A percentile compares a stretch with the other conserved stretches of the same genome.
phyloP scores from a whole-genome alignment of 2,113 vertebrate species.

The Uria lomvia region DNA sequence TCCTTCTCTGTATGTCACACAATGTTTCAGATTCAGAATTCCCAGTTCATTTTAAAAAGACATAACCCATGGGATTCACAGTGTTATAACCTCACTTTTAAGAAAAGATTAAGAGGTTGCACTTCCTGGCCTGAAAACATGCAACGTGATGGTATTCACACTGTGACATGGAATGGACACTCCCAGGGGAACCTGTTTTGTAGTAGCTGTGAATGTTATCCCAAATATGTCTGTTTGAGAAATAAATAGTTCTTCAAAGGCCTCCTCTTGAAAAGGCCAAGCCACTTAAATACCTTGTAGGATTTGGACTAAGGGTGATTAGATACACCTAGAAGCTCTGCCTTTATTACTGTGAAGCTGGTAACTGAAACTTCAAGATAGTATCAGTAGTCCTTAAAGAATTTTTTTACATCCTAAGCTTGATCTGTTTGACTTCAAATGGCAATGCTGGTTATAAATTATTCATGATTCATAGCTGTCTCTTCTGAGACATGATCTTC shows the following conservation, averaged over 20 bases:
- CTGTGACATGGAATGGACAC: not conserved
- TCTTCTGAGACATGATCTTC: slow-evolving; percentile 13
- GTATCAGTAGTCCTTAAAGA: not conserved
- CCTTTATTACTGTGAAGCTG: not conserved
- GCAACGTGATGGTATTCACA: not conserved
- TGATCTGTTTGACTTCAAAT: slow-evolving; percentile 21
- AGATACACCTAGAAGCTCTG: not conserved
- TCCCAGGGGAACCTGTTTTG: not conserved
- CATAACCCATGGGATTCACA: not conserved
- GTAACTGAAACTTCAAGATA: not conserved
- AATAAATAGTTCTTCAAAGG: slow-evolving; percentile 21
- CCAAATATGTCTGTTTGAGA: not conserved
- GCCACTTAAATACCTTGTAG: not conserved
- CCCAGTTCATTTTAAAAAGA: not conserved
- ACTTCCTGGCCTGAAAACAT: not conserved
- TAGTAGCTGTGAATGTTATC: not conserved
- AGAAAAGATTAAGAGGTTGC: not conserved
- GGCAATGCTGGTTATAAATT: slow-evolving; percentile 1
- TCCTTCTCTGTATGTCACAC: not conserved
- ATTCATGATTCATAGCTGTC: not conserved
- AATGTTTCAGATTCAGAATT: not conserved
- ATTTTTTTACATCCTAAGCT: not conserved
- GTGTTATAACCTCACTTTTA: not conserved
- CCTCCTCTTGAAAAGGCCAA: not conserved
- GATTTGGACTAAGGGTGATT: not conserved